phyloP scores from a whole-genome alignment of 1,140 invertebrate species.

The Nomia melanderi region DNA sequence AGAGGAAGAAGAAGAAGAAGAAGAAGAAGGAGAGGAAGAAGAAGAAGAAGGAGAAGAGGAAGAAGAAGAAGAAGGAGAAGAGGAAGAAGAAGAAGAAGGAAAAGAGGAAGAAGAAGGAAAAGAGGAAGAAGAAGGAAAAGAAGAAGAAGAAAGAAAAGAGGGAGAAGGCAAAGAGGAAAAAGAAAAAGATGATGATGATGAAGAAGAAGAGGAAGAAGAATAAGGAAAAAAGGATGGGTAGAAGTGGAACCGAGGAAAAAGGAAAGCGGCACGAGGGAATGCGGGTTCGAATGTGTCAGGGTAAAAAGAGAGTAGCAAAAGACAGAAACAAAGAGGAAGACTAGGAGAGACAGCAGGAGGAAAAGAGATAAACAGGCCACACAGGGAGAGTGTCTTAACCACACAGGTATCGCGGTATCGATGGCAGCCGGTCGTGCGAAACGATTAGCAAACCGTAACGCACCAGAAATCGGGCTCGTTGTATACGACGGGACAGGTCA shows the following conservation, averaged over 20 bases:
- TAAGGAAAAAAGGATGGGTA: neutral
- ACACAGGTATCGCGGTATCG: slow-evolving; percentile 63
- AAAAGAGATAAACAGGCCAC: slow-evolving; percentile 17
- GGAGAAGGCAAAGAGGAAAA: no score
- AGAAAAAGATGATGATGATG: no score
- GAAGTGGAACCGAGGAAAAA: slow-evolving; percentile 32
- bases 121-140: no score
- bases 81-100: neutral
- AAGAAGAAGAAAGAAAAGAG: neutral
- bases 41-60: neutral
- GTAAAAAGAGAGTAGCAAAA: slow-evolving; percentile 10
- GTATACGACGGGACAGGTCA: slow-evolving; percentile 60
- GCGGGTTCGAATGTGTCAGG: neutral
- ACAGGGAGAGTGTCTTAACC: slow-evolving; percentile 35
- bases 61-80: neutral
- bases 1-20: no score
- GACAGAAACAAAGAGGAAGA: neutral
- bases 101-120: no score
- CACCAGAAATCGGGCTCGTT: slow-evolving; percentile 60
- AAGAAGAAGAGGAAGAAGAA: no score
- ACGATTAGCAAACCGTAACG: slow-evolving; percentile 74
- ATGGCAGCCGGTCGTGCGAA: slow-evolving; percentile 72
- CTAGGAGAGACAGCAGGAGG: neutral
- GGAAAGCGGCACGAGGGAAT: slow-evolving; percentile 28
- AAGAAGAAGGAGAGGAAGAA: no score